Conservation (phyloP, 2,888 invertebrate species). For the Papilio elwesi region DNA sequence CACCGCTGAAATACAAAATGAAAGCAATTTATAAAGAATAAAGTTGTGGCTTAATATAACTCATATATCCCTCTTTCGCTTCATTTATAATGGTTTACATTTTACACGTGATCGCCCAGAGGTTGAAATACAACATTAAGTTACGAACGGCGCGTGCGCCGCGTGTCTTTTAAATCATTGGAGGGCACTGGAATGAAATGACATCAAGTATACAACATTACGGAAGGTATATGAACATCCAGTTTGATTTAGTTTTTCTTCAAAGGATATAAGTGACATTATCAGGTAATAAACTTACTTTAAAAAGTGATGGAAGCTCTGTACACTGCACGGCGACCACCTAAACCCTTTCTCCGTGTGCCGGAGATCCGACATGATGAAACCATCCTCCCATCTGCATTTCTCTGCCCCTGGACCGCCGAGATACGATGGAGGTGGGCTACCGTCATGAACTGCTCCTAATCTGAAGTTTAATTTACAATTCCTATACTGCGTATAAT, state of each 20-base stretch:
- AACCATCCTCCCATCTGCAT: conserved; percentile 98
- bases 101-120: too few species aligned
- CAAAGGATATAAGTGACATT: too few species aligned
- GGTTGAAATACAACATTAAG: too few species aligned
- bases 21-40: conserved; percentile 17
- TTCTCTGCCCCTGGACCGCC: conserved; percentile 97
- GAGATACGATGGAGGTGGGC: conserved; percentile 96
- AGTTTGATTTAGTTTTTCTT: too few species aligned
- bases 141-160: too few species aligned
- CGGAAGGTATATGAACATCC: too few species aligned
- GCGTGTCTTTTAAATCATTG: too few species aligned
- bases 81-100: too few species aligned
- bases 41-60: background rate
- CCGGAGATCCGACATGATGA: conserved; percentile 96
- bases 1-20: conserved; percentile 87
- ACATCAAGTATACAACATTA: too few species aligned
- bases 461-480: conserved; percentile 82
- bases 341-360: conserved; percentile 97
- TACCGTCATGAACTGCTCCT: conserved; percentile 98
- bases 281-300: conserved; percentile 86
- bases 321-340: conserved; percentile 96
- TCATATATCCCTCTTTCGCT: too few species aligned
- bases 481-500: background rate
- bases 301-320: conserved; percentile 97
- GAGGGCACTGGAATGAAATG: too few species aligned